Evolutionary conservation across 1,140 invertebrate genomes (phyloP).

Genomic region (Drosophila trapezifrons): DNA sequence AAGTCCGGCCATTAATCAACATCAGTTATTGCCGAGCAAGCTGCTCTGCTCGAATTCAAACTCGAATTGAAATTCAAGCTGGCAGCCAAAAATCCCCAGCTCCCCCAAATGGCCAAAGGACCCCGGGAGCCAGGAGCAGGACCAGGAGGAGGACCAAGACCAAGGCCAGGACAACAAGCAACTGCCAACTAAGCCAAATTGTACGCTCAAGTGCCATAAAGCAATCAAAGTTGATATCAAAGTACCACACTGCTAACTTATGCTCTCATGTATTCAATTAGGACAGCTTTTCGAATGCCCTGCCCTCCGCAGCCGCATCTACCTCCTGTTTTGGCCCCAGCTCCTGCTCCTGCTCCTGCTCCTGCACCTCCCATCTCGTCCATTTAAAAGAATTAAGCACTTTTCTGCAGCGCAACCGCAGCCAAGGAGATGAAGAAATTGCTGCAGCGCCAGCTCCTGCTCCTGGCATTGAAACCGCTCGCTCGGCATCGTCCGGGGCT

Average conservation of each 20-base stretch:
- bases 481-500: conserved; percentile 34
- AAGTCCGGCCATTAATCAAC: conserved; percentile 59
- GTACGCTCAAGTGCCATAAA: conserved; percentile 81
- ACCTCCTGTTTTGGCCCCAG: conserved; percentile 1
- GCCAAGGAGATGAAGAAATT: conserved; percentile 66
- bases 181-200: conserved; percentile 77
- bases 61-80: conserved; percentile 60
- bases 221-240: conserved; percentile 82
- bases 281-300: conserved; percentile 76
- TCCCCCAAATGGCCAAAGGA: conserved; percentile 49
- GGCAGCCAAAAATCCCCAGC: conserved; percentile 21
- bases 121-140: conserved; percentile 2
- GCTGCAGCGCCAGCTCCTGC: conserved; percentile 59
- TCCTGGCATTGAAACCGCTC: conserved; percentile 30
- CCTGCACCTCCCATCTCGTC: conserved; percentile 32
- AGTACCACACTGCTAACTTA: conserved; percentile 80
- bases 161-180: conserved; percentile 45
- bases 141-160: conserved; percentile 19
- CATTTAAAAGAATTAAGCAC: conserved; percentile 80
- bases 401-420: conserved; percentile 68
- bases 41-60: conserved; percentile 61
- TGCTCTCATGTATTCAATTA: conserved; percentile 82
- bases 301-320: conserved; percentile 11
- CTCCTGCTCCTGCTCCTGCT: background rate
- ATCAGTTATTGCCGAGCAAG: conserved; percentile 64